Evolutionary conservation across 53 echinoderm and acorn worm genomes (phyloP), one percentile per base, ranked within the genome.

Genomic region (Luidia sarsii): DNA sequence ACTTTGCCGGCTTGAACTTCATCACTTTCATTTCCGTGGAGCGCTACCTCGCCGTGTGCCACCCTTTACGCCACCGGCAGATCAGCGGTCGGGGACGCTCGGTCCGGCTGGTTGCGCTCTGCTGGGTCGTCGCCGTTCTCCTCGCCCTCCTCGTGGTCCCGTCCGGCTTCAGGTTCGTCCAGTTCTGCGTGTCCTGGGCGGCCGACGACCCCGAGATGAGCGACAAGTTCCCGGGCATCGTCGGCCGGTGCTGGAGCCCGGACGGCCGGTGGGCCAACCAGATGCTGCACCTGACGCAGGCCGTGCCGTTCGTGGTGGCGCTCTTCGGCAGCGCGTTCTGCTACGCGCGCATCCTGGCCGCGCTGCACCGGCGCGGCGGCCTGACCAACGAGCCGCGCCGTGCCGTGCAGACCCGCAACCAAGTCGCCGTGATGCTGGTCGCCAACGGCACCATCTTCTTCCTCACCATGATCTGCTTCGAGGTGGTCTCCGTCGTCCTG

Each of bases 21-120:
- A 57, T 82, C 23, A 82, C 82, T 9, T 68, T 82, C 32, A 55
- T 82, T 18, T 68, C 68, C 5, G 25, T 82, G 20, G 82, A 82
- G 68, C 68, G 82, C 1, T 69, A 68, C 57, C 38, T 82, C 19
- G 67, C 68, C 43, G 68, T 82, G 68, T 82, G 82, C 10, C 67
- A 82, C 39, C 82, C 82, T 7, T 27, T 82, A 10, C 67, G 57
- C 37, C 68, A 67, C 57, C 67, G 82, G 43, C 39, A 69, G 37
- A 56, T 69, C 18, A 57, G 30, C 57, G 57, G 68, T 28, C 54
- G 21, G 14, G 68, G 69, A 8, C 82, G 82, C 13, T 57, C 68
- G 23, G 56, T 45, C 5, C 54, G 33, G 28, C 33, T 82, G 50
- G 41, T 53, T 2, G 33, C 33, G 5, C 33, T 54, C 39, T 68